phyloP scores from a whole-genome alignment of 2,113 vertebrate species.

The Meleagris gallopavo region DNA sequence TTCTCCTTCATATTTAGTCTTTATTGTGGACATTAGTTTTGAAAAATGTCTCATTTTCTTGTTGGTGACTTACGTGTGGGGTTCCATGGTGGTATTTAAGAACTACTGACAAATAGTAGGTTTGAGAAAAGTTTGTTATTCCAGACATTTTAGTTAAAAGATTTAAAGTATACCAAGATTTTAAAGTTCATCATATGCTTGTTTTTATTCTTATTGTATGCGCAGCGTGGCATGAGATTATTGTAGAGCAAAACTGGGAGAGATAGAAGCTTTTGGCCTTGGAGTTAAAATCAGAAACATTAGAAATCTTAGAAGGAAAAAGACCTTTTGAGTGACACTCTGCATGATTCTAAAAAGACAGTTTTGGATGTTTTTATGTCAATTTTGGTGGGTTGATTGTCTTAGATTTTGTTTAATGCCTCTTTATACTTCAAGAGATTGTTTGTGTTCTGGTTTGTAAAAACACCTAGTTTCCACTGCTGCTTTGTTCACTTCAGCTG shows the following conservation, averaged over 20 bases:
- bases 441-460: neutral
- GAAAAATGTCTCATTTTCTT: neutral
- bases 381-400: neutral
- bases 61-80: neutral
- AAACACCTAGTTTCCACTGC: accelerated
- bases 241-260: neutral
- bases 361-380: neutral
- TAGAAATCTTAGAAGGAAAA: neutral
- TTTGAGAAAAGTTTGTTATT: neutral
- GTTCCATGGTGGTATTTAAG: neutral
- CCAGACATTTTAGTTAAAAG: neutral
- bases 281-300: neutral
- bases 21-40: neutral
- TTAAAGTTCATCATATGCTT: neutral
- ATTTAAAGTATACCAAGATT: neutral
- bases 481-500: neutral
- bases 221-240: neutral
- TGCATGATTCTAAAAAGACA: neutral
- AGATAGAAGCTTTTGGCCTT: neutral
- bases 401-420: neutral
- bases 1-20: neutral
- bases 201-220: neutral
- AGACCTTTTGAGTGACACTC: neutral
- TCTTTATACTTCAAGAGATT: neutral
- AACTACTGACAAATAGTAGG: neutral